These are phyloP conservation scores for Agrotis segetum DNA, from an alignment of 2,888 invertebrate genomes.

Conservation along the genomic window DNA sequence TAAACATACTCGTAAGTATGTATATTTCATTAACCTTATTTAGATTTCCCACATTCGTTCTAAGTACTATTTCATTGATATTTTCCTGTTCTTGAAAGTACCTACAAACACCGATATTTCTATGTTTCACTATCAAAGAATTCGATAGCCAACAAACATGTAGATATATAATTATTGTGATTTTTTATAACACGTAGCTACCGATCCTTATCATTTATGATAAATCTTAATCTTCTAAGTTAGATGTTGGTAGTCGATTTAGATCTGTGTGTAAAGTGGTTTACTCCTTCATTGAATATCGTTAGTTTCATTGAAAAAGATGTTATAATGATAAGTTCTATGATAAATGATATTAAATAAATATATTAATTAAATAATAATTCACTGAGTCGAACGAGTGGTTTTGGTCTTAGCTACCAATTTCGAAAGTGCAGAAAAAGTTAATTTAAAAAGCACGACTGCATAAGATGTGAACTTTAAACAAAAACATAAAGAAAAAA, in stretches of 20 bases:
- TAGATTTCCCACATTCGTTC: neutral
- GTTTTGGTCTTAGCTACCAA: too few species aligned
- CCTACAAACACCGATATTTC: neutral
- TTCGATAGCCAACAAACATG: slow-evolving; percentile 21
- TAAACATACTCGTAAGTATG: too few species aligned
- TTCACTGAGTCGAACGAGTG: neutral
- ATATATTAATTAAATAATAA: neutral
- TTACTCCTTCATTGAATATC: neutral
- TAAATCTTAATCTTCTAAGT: slow-evolving; percentile 66
- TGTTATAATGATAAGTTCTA: too few species aligned
- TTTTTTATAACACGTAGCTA: slow-evolving; percentile 69
- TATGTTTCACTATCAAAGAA: slow-evolving; percentile 23
- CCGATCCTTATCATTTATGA: slow-evolving; percentile 57
- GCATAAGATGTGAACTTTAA: too few species aligned
- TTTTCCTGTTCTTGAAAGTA: neutral
- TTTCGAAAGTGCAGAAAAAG: too few species aligned
- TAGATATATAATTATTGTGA: slow-evolving; percentile 69
- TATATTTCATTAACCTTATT: too few species aligned
- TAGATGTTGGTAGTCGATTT: slow-evolving; percentile 41
- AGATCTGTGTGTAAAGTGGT: slow-evolving; percentile 10
- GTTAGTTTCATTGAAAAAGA: neutral
- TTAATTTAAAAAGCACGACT: too few species aligned
- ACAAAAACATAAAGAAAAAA: too few species aligned
- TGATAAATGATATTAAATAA: too few species aligned
- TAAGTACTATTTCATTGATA: neutral